These are phyloP conservation scores for Drosophila albomicans DNA, from an alignment of 1,140 invertebrate species.

Conservation along the genomic window DNA sequence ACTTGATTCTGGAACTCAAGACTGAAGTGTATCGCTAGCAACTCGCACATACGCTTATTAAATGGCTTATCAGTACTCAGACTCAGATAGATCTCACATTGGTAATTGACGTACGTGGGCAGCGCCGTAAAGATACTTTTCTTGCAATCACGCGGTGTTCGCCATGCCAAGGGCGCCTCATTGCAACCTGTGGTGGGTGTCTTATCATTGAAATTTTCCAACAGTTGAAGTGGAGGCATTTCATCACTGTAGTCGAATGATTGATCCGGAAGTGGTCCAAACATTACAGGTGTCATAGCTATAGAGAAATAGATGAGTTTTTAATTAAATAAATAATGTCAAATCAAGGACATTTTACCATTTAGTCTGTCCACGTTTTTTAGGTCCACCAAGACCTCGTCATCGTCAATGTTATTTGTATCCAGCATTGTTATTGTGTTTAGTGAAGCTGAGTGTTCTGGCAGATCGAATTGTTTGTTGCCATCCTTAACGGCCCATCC, in stretches of 20 bases:
- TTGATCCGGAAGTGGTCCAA: not conserved
- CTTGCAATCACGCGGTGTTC: conserved; percentile 52
- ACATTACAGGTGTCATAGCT: not conserved
- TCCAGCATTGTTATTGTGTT: not conserved
- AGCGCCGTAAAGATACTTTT: conserved; percentile 85
- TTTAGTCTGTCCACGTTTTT: conserved; percentile 1
- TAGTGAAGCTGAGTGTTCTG: not conserved
- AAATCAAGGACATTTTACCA: not conserved
- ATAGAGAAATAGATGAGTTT: too few relatives aligned
- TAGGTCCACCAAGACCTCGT: not conserved
- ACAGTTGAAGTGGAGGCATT: conserved; percentile 54
- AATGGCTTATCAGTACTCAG: conserved; percentile 83
- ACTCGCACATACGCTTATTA: conserved; percentile 85
- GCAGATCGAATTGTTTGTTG: not conserved
- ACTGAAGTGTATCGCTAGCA: conserved; percentile 27
- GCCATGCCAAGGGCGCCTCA: conserved; percentile 53
- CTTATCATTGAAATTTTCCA: conserved; percentile 39
- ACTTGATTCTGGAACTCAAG: conserved; percentile 50
- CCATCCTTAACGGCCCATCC: conserved; percentile 24
- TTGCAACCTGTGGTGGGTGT: conserved; percentile 33
- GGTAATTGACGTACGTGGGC: conserved; percentile 87
- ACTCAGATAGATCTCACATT: conserved; percentile 87
- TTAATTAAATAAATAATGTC: too few relatives aligned
- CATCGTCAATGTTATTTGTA: not conserved
- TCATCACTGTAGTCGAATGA: conserved; percentile 44